Conservation (phyloP, 2,888 invertebrate genomes). For the Phymatocera aterrima region DNA sequence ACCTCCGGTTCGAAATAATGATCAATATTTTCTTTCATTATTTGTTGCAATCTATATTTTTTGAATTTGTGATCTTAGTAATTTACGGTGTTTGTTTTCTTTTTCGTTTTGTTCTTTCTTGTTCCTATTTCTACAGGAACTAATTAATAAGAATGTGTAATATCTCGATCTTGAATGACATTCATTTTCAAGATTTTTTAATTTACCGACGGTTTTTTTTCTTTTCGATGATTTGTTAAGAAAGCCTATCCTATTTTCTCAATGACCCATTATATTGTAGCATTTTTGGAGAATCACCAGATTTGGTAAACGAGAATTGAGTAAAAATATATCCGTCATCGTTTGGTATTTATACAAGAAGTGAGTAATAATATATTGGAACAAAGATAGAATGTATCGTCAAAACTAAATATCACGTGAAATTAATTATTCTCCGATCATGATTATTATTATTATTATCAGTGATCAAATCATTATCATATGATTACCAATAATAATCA, state of each 20-base stretch:
- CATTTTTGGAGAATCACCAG: not conserved
- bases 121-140: no score
- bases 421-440: not conserved
- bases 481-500: no score
- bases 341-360: slow-evolving; percentile 9
- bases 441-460: not conserved
- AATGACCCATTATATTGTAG: no score
- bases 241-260: no score
- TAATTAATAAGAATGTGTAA: no score
- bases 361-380: slow-evolving; percentile 10
- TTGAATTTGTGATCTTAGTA: no score
- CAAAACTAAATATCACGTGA: not conserved
- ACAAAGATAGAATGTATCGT: not conserved
- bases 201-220: no score
- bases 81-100: not conserved
- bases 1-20: not conserved
- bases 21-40: not conserved
- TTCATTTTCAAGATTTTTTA: no score
- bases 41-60: no score
- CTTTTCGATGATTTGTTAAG: not conserved
- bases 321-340: slow-evolving; percentile 4
- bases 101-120: no score
- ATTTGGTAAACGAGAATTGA: not conserved
- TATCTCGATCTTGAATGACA: no score
- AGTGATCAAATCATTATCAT: not conserved